A percentile compares a stretch with the other conserved stretches of the same genome.
Conservation (phyloP, 1,140 invertebrate genomes). For the Drosophila neocordata region DNA sequence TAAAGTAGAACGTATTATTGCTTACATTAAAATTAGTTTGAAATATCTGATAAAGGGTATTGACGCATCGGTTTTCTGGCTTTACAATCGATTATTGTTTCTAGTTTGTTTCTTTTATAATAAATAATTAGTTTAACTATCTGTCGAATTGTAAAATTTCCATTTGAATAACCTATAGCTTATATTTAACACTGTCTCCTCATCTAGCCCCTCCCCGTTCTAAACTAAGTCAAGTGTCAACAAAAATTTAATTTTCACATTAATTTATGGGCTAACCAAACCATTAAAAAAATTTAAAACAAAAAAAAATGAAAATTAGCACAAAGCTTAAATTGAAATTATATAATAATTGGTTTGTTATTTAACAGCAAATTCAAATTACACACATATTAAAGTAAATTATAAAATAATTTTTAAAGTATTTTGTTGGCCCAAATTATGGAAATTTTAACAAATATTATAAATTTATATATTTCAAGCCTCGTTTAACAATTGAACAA, state of each 20-base stretch:
- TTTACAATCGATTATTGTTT: too few relatives aligned
- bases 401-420: constrained; percentile 33
- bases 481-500: constrained; percentile 1
- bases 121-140: constrained; percentile 13
- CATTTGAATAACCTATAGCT: constrained; percentile 15
- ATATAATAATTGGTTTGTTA: constrained; percentile 26
- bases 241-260: constrained; percentile 7
- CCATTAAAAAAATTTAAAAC: constrained; percentile 7
- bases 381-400: constrained; percentile 24
- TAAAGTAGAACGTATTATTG: too few relatives aligned
- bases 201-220: background rate
- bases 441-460: constrained; percentile 9
- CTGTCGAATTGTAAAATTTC: constrained; percentile 10
- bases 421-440: constrained; percentile 21
- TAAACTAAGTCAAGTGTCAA: background rate
- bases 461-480: background rate
- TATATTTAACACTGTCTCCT: background rate
- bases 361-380: constrained; percentile 4
- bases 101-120: background rate
- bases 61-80: background rate
- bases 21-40: too few relatives aligned
- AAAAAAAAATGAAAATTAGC: constrained; percentile 30
- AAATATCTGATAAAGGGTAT: background rate
- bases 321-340: background rate
- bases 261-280: constrained; percentile 13